Percentiles rank a stretch among this genome's conserved stretches.
phyloP scores from a whole-genome alignment of 1,140 invertebrate genomes.

The Scylla paramamosain region DNA sequence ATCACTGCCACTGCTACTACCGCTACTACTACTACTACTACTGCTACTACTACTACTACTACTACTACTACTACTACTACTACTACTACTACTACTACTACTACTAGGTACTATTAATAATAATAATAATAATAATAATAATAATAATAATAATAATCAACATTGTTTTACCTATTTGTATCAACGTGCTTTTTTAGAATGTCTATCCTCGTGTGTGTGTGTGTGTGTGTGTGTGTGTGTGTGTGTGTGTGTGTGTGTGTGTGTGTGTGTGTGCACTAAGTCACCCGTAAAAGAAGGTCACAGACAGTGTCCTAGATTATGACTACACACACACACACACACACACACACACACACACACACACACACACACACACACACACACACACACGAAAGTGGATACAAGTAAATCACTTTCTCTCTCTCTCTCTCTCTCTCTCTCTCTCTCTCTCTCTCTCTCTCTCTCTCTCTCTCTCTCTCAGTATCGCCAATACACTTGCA shows the following conservation, averaged over 20 bases:
- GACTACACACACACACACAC: conserved; percentile 29
- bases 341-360: conserved; percentile 52
- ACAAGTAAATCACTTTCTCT: neutral
- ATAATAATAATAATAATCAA: neutral
- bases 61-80: neutral
- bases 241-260: conserved; percentile 5
- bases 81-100: neutral
- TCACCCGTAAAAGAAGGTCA: too few relatives aligned
- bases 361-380: conserved; percentile 42
- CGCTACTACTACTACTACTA: neutral
- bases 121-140: too few relatives aligned
- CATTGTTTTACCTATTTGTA: too few relatives aligned
- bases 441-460: conserved; percentile 20
- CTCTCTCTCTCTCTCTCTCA: neutral
- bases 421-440: conserved; percentile 19
- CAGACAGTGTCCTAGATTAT: neutral
- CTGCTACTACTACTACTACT: conserved; percentile 28
- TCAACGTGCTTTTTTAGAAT: too few relatives aligned
- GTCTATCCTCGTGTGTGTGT: neutral
- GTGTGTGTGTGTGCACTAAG: too few relatives aligned
- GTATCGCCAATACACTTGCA: neutral
- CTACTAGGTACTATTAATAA: too few relatives aligned
- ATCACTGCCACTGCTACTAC: neutral
- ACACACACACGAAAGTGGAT: conserved; percentile 27
- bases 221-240: neutral